Percentiles rank a stretch among this genome's conserved stretches.
phyloP scores from a whole-genome alignment of 30 jellyfish, hydroid and myxozoan species.

The Aurelia aurita complex sp. Pacific region DNA sequence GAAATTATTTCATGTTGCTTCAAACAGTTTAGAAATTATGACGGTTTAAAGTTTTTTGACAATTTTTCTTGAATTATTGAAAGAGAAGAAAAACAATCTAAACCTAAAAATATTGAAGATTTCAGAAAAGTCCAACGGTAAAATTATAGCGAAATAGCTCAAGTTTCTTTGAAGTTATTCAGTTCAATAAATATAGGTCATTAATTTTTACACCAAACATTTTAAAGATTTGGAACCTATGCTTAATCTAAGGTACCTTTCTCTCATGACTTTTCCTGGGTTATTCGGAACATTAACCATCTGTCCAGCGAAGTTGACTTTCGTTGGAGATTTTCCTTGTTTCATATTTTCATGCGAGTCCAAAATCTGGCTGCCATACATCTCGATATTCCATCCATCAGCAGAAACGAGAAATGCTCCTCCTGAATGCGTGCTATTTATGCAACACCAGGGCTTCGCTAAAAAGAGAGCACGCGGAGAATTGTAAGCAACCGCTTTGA shows the following conservation, averaged over 20 bases:
- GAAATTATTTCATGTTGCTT: too few relatives aligned
- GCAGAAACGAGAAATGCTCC: slow-evolving; percentile 80
- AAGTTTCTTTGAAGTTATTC: too few relatives aligned
- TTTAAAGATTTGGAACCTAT: neutral
- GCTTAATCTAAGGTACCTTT: slow-evolving; percentile 49
- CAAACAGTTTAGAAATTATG: too few relatives aligned
- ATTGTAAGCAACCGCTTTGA: neutral
- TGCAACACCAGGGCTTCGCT: slow-evolving; percentile 75
- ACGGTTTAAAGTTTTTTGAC: too few relatives aligned
- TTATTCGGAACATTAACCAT: slow-evolving; percentile 78
- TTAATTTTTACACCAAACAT: too few relatives aligned
- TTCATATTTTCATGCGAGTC: slow-evolving; percentile 21
- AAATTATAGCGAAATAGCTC: too few relatives aligned
- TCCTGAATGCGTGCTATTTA: slow-evolving; percentile 56
- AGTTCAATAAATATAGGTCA: too few relatives aligned
- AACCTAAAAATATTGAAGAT: too few relatives aligned
- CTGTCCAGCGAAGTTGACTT: slow-evolving; percentile 57
- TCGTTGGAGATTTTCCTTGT: slow-evolving; percentile 53
- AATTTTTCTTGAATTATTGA: too few relatives aligned
- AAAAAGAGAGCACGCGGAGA: neutral
- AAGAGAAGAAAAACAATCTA: too few relatives aligned
- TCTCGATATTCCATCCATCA: slow-evolving; percentile 88
- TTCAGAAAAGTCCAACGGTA: too few relatives aligned
- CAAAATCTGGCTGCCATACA: slow-evolving; percentile 86
- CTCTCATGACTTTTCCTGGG: slow-evolving; percentile 81